Base-by-base conservation (phyloP, 2,888 invertebrate species). In the Pseudococcus longispinus region DNA sequence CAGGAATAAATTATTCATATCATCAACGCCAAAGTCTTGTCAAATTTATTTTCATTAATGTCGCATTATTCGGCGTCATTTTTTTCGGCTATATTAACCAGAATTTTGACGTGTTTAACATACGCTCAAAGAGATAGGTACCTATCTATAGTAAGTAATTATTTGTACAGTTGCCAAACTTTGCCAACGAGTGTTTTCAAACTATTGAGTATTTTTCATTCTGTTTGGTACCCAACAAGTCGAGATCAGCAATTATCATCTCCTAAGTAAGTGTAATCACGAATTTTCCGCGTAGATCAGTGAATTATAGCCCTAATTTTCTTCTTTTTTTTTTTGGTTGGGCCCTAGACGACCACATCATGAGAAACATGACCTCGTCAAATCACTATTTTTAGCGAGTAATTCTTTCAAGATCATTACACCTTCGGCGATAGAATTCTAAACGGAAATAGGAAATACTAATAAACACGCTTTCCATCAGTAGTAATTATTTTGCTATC, bases 381-480 rank as follows among this genome's bases (percentile, higher is more conserved):
- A 26, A 74, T 15, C 26, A n/a, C n/a, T 37, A 26, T 18, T 37
- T 18, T 74, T 74, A 74, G 6, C 74, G 29, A 15, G 1, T 29
- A 70, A 37, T 74, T 74, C 6, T 32, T 32, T 37, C 18, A 32
- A 74, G 3, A 74, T 37, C 74, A 37, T 74, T 74, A 74, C 37
- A 74, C 37, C 29, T 74, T 32, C n/a, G 65, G 3, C 74, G 29
- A n/a, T 32, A 74, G 8, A 18, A 74, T 74, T 74, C 26, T 74
- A 18, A 74, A 37, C 74, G 74, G 74, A 74, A 74, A 74, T 74
- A 74, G 74, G 74, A 74, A 74, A 74, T 32, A 74, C 74, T 26
- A 37, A 74, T 74, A 74, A 65, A 74, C 37, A 74, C 74, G 74
- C 74, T 74, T 74, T 74, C 74, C 74, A 74, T 74, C 37, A n/a